Base-by-base conservation (phyloP, 1,140 invertebrate species). In the Mesaphorura yosii region DNA sequence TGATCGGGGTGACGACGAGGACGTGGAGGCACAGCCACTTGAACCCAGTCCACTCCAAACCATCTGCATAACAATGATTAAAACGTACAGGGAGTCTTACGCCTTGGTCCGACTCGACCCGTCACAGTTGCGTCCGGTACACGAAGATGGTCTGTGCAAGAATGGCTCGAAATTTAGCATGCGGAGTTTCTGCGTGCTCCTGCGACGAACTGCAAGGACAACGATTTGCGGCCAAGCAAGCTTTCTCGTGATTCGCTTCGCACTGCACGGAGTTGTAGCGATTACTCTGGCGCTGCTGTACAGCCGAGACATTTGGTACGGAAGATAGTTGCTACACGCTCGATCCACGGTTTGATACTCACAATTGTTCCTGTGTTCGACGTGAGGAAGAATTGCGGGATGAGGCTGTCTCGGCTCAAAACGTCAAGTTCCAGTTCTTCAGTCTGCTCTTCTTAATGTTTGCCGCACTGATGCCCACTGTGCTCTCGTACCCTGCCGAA, bases 361-460 rank as follows among this genome's bases (percentile, higher is more conserved):
- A 20, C 3, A 42, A 48, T 1, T 25, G 42, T 22, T 46, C 45
- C n/a, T 47, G 45, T 15, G 20, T 25, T 1, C 4, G 19, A 38
- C 10, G 28, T 1, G 51, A 26, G 27, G 31, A 47, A 7, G 27
- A 48, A 19, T 6, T 48, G 0, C 27, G 37, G 22, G 10, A 54
- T 3, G 52, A 54, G 17, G n/a, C 3, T 1, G 1, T 28, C 2
- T 41, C 45, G 3, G 25, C 3, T 6, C 29, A 54, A 54, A 54
- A 54, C 42, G 46, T 54, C 23, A 54, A 48, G 29, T 54, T 54
- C 14, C 52, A 54, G 20, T 54, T 54, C 28, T 54, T 54, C 27
- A 54, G 52, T 41, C 5, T 54, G 1, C 52, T 54, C 25, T 54
- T 54, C 19, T 15, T 54, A 15, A 54, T 54, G 53, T 55, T 55